Evolutionary conservation across 2,797 vertebrate genomes (phyloP).

Genomic region (Micropoecilia bifurca): DNA sequence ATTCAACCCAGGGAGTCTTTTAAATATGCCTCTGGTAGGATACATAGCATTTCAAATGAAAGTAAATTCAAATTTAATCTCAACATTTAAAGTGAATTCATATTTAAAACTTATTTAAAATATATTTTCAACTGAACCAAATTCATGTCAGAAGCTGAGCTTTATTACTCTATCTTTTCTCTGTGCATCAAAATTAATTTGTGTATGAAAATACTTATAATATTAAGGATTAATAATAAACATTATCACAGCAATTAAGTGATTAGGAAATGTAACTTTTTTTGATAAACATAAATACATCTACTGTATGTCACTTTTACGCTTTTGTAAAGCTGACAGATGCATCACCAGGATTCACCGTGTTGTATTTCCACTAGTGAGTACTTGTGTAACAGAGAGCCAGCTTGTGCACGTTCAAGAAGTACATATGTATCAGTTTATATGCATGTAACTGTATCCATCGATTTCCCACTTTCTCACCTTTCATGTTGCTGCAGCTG

Average conservation of each 20-base stretch:
- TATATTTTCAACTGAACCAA: background rate
- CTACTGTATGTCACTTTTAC: background rate
- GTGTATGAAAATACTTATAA: background rate
- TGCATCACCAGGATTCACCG: background rate
- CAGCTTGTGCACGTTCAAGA: conserved; percentile 13
- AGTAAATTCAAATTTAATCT: too few species aligned
- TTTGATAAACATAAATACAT: background rate
- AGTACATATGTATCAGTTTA: conserved; percentile 14
- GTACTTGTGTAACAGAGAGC: conserved; percentile 29
- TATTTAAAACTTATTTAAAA: background rate
- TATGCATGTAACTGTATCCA: conserved; percentile 18
- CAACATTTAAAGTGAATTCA: background rate
- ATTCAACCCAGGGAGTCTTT: too few species aligned
- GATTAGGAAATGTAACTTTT: background rate
- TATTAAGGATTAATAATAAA: background rate
- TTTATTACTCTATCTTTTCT: background rate
- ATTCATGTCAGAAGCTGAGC: background rate
- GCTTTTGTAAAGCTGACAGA: background rate
- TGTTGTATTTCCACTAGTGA: background rate
- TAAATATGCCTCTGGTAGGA: too few species aligned
- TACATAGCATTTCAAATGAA: too few species aligned
- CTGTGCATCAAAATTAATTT: background rate
- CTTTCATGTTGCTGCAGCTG: conserved; percentile 17
- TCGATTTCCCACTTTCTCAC: conserved; percentile 11
- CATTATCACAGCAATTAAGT: background rate